A percentile compares a stretch with the other conserved stretches of the same genome.
These are phyloP conservation scores for Forbesichthys agassizii DNA, from an alignment of 2,113 vertebrate genomes.

Conservation along the genomic window DNA sequence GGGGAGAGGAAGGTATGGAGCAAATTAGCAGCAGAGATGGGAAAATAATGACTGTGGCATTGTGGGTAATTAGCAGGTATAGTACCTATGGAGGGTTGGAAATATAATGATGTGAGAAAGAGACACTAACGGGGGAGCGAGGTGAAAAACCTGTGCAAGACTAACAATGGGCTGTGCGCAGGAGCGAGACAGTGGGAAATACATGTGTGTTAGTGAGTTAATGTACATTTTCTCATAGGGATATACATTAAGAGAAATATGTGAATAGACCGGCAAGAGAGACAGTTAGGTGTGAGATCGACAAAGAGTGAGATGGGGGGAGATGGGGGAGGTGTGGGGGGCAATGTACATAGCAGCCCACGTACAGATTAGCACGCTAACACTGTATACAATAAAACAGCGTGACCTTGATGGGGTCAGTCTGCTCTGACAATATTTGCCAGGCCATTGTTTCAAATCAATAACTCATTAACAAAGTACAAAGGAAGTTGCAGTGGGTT, in stretches of 20 bases:
- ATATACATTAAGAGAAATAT: background rate
- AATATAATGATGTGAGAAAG: slow-evolving; percentile 71
- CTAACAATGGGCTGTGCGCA: slow-evolving; percentile 49
- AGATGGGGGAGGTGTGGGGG: slow-evolving; percentile 57
- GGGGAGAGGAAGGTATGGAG: slow-evolving; percentile 57
- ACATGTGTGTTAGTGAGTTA: background rate
- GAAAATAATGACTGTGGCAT: slow-evolving; percentile 75
- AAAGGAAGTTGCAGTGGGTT: slow-evolving; percentile 91
- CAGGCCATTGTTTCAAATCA: slow-evolving; percentile 99
- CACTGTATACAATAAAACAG: slow-evolving; percentile 75
- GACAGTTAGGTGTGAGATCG: background rate
- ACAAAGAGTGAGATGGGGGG: background rate
- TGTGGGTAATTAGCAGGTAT: slow-evolving; percentile 77
- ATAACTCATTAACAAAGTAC: slow-evolving; percentile 99
- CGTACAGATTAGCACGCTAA: slow-evolving; percentile 64
- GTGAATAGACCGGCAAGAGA: no score
- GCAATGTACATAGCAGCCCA: slow-evolving; percentile 38
- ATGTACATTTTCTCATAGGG: background rate
- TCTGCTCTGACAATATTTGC: slow-evolving; percentile 91
- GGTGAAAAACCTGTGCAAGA: slow-evolving; percentile 64
- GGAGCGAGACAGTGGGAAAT: background rate
- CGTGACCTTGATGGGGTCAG: slow-evolving; percentile 84
- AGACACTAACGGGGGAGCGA: slow-evolving; percentile 60
- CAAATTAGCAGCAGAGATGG: slow-evolving; percentile 73
- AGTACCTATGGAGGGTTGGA: slow-evolving; percentile 69